Evolutionary conservation across 2,113 vertebrate species (phyloP).

Genomic region (Haemorhous mexicanus): DNA sequence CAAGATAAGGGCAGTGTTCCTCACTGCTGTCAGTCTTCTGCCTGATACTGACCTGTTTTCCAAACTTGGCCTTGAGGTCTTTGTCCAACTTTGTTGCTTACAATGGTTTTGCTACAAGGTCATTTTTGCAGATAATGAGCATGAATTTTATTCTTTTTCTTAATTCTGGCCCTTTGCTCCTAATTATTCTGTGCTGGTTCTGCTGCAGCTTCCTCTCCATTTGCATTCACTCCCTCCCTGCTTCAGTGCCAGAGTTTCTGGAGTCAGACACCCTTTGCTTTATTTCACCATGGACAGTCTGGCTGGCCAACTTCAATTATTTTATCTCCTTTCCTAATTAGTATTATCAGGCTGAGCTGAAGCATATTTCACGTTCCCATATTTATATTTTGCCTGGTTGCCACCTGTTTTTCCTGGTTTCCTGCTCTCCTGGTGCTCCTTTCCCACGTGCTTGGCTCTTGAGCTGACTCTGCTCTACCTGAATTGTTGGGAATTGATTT

Average conservation of each 20-base stretch:
- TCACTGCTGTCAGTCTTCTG: background rate
- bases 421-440: background rate
- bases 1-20: constrained; percentile 7
- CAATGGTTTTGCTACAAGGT: background rate
- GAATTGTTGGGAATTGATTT: background rate
- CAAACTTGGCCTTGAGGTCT: background rate
- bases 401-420: background rate
- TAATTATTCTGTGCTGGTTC: background rate
- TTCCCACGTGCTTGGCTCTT: background rate
- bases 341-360: background rate
- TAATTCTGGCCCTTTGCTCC: background rate
- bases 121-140: background rate
- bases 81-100: background rate
- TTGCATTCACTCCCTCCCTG: background rate
- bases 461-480: background rate
- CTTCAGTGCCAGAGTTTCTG: background rate
- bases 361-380: background rate
- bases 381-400: rapidly evolving
- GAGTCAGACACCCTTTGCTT: background rate
- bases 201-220: background rate
- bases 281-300: background rate
- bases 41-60: background rate
- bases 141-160: background rate
- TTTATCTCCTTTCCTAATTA: background rate
- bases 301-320: background rate